Evolutionary conservation across 2,797 vertebrate genomes (phyloP).

Genomic region (Xenentodon cancila): DNA sequence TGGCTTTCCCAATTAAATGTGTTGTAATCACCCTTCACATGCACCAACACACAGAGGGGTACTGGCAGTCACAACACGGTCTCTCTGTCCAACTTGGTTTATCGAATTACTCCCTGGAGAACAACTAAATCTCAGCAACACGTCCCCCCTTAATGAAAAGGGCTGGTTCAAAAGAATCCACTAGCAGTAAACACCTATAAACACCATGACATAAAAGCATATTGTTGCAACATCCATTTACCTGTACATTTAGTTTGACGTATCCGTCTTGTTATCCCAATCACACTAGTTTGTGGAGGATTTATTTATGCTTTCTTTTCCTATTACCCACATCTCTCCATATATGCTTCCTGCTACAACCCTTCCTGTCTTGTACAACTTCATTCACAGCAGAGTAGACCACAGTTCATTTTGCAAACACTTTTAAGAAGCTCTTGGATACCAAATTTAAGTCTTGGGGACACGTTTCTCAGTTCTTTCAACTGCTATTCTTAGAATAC

Average conservation of each 20-base stretch:
- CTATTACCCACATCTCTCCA: slow-evolving; percentile 6
- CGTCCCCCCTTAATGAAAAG: slow-evolving; percentile 10
- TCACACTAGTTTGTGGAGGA: slow-evolving; percentile 11
- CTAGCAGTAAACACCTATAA: slow-evolving; percentile 3
- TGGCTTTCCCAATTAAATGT: neutral
- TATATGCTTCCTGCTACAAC: neutral
- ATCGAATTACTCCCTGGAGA: slow-evolving; percentile 6
- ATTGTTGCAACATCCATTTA: slow-evolving; percentile 17
- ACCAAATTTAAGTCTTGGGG: slow-evolving; percentile 26
- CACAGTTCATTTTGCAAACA: slow-evolving; percentile 30
- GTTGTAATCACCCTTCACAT: slow-evolving; percentile 2
- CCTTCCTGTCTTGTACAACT: slow-evolving; percentile 3
- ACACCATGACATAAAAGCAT: slow-evolving; percentile 7
- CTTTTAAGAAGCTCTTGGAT: slow-evolving; percentile 30
- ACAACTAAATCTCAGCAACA: slow-evolving; percentile 14
- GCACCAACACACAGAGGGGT: neutral
- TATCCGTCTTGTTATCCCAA: slow-evolving; percentile 31
- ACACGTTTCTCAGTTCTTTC: slow-evolving; percentile 26
- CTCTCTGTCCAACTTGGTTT: slow-evolving; percentile 5
- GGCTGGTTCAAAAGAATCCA: neutral
- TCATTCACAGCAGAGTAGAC: slow-evolving; percentile 14
- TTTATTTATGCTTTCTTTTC: slow-evolving; percentile 18
- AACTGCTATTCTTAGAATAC: slow-evolving; percentile 51
- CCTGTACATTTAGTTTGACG: slow-evolving; percentile 9
- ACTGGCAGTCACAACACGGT: slow-evolving; percentile 16